Percentiles rank a stretch among this genome's conserved stretches.
phyloP scores from a whole-genome alignment of 2,888 invertebrate species.

The Drosophila infuscata region DNA sequence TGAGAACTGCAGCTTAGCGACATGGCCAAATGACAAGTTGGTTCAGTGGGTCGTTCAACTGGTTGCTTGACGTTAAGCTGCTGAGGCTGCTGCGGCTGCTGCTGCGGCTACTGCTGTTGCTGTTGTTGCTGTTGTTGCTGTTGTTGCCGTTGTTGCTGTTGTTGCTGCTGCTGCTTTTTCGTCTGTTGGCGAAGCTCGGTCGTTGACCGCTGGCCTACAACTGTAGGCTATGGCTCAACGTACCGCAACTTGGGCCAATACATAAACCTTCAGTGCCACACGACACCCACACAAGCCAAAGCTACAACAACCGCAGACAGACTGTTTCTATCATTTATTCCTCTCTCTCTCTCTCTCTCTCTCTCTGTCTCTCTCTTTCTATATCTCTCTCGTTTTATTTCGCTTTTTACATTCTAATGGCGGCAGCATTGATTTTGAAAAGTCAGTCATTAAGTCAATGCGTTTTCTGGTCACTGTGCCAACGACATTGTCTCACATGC shows the following conservation, averaged over 20 bases:
- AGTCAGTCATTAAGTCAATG: conserved; percentile 84
- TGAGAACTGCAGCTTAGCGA: conserved; percentile 47
- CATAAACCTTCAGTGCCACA: conserved; percentile 24
- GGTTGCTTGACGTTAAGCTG: conserved; percentile 55
- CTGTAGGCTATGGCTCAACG: conserved; percentile 66
- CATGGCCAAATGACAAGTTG: conserved; percentile 76
- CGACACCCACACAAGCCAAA: conserved; percentile 29
- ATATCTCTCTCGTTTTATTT: background rate
- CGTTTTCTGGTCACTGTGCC: conserved; percentile 83
- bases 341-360: background rate
- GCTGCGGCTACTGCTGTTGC: conserved; percentile 29
- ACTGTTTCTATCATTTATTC: background rate
- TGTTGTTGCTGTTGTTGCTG: conserved; percentile 16
- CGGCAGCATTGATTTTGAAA: conserved; percentile 72
- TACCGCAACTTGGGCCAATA: conserved; percentile 39
- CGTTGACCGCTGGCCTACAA: conserved; percentile 76
- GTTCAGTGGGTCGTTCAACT: conserved; percentile 78
- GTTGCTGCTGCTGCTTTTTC: conserved; percentile 33
- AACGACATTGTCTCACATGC: conserved; percentile 78
- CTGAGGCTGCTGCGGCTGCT: background rate
- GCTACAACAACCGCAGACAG: conserved; percentile 10
- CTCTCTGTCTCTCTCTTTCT: background rate
- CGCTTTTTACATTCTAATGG: conserved; percentile 56
- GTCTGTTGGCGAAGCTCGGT: conserved; percentile 53
- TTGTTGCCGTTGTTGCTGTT: conserved; percentile 27